Evolutionary conservation across 2,888 invertebrate genomes (phyloP).

Genomic region (Macaria notata): DNA sequence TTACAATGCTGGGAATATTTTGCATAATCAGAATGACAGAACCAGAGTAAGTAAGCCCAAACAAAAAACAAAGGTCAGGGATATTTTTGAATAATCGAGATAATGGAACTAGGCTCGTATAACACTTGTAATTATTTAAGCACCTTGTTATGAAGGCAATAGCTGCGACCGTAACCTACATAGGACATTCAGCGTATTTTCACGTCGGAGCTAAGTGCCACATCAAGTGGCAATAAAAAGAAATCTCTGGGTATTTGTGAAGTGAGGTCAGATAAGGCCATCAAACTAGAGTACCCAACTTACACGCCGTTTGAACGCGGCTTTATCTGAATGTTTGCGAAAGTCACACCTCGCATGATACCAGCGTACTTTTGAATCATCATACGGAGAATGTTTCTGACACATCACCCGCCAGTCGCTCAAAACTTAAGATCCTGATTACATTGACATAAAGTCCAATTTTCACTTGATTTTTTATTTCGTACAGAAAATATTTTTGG

Average conservation of each 20-base stretch:
- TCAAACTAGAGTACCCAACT: slow-evolving; percentile 21
- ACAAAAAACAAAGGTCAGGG: not conserved
- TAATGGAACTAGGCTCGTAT: slow-evolving; percentile 4
- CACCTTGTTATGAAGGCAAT: slow-evolving; percentile 10
- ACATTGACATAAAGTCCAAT: no score
- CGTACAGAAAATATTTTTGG: no score
- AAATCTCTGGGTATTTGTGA: slow-evolving; percentile 29
- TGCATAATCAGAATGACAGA: no score
- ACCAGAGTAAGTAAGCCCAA: no score
- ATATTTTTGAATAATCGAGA: slow-evolving; percentile 3
- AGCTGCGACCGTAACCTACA: slow-evolving; percentile 17
- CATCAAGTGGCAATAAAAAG: slow-evolving; percentile 23
- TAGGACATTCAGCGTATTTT: slow-evolving; percentile 12
- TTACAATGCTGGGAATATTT: no score
- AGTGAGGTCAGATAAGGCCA: slow-evolving; percentile 33
- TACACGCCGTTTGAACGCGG: slow-evolving; percentile 15
- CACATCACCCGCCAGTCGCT: no score
- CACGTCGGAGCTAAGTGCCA: slow-evolving; percentile 6
- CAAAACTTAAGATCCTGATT: no score
- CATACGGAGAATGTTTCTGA: no score
- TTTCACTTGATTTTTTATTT: no score
- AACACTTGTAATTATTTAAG: slow-evolving; percentile 1
- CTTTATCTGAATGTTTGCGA: slow-evolving; percentile 10
- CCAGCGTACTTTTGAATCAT: slow-evolving; percentile 10
- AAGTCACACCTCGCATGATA: slow-evolving; percentile 13